Evolutionary conservation across 2,888 invertebrate genomes (phyloP).

Genomic region (Eilema caniola): DNA sequence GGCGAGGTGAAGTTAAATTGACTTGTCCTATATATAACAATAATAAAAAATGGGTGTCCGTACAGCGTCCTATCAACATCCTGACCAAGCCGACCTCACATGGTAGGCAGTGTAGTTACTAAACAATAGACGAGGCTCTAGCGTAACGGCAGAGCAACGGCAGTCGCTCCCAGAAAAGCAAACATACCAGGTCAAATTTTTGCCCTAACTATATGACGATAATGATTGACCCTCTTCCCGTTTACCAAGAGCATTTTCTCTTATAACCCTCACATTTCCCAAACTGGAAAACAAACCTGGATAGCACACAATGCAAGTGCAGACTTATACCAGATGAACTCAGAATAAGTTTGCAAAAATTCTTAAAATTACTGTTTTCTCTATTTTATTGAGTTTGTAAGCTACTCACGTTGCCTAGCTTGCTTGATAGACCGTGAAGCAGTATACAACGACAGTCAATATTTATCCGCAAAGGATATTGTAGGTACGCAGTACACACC

Average conservation of each 20-base stretch:
- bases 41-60: no score
- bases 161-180: no score
- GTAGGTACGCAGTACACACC: constrained; percentile 45
- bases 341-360: not conserved
- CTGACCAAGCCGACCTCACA: no score
- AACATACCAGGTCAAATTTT: not conserved
- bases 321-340: not conserved
- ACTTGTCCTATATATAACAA: no score
- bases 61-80: no score
- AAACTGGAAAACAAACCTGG: not conserved
- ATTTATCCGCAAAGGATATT: constrained; percentile 64
- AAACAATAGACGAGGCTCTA: no score
- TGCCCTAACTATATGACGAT: not conserved
- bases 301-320: not conserved
- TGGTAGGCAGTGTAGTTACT: no score
- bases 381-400: not conserved
- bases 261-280: not conserved
- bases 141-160: no score
- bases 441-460: constrained; percentile 60
- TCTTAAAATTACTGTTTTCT: not conserved
- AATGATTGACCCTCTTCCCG: not conserved
- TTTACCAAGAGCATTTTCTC: not conserved
- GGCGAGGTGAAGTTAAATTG: no score
- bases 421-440: constrained; percentile 16
- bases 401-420: not conserved